Evolutionary conservation across 2,113 vertebrate species (phyloP).

Genomic region (Gambusia affinis): DNA sequence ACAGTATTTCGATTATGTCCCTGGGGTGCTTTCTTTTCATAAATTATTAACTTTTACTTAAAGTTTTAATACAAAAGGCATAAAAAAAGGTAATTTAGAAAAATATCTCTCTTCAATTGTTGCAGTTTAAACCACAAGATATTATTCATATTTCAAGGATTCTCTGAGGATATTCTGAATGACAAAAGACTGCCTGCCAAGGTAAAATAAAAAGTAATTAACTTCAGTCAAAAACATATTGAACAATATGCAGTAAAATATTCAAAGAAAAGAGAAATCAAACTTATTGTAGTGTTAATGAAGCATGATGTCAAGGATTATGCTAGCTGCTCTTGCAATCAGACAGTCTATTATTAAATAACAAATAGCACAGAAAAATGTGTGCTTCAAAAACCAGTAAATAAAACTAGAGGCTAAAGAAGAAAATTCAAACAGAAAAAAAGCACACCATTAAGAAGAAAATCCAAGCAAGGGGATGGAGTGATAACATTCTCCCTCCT

Average conservation of each 20-base stretch:
- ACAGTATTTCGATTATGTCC: background rate
- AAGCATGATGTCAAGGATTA: slow-evolving; percentile 38
- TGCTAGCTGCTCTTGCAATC: slow-evolving; percentile 32
- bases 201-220: slow-evolving; percentile 5
- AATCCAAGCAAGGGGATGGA: slow-evolving; percentile 56
- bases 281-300: slow-evolving; percentile 7
- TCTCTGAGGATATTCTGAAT: slow-evolving; percentile 3
- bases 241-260: background rate
- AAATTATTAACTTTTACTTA: background rate
- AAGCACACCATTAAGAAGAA: slow-evolving; percentile 16
- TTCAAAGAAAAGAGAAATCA: background rate
- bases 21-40: background rate
- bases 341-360: slow-evolving; percentile 55
- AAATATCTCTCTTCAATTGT: background rate
- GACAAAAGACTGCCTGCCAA: background rate
- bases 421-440: slow-evolving; percentile 5
- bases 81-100: background rate
- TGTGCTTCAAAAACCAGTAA: slow-evolving; percentile 44
- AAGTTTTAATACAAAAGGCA: background rate
- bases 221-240: slow-evolving; percentile 10
- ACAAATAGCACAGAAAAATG: slow-evolving; percentile 51
- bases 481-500: slow-evolving; percentile 49
- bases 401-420: slow-evolving; percentile 31
- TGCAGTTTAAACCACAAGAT: background rate
- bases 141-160: background rate